A percentile compares a stretch with the other conserved stretches of the same genome.
These are phyloP conservation scores for Lepidocyrtinus sp. DNA, from an alignment of 2,888 invertebrate species.

Conservation along the genomic window DNA sequence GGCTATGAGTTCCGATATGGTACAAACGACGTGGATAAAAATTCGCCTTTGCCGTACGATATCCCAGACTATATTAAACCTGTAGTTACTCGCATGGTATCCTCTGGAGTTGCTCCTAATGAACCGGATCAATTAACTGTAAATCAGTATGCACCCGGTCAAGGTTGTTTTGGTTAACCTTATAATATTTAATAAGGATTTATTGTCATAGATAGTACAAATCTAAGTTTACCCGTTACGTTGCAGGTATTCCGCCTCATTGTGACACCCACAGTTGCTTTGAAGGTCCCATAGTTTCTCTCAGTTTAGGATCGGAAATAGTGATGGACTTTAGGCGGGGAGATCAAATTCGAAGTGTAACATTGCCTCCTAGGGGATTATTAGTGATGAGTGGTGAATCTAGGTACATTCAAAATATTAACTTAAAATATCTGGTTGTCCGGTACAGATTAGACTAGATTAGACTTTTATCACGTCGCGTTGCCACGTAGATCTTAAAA, in stretches of 20 bases:
- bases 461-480: too few species aligned
- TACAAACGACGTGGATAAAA: slow-evolving; percentile 86
- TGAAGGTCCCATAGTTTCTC: slow-evolving; percentile 87
- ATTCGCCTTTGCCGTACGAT: slow-evolving; percentile 78
- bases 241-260: slow-evolving; percentile 91
- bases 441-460: background rate
- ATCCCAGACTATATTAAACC: slow-evolving; percentile 82
- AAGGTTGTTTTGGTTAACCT: slow-evolving; percentile 76
- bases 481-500: background rate
- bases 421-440: background rate
- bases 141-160: slow-evolving; percentile 87
- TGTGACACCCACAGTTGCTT: slow-evolving; percentile 97
- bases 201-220: slow-evolving; percentile 50
- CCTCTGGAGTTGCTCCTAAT: slow-evolving; percentile 72
- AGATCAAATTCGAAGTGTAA: slow-evolving; percentile 76
- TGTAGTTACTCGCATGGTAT: slow-evolving; percentile 77
- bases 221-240: too few species aligned
- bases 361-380: slow-evolving; percentile 82
- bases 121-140: slow-evolving; percentile 88
- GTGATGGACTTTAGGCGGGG: slow-evolving; percentile 91
- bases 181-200: background rate
- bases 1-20: slow-evolving; percentile 94
- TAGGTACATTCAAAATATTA: slow-evolving; percentile 74
- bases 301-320: slow-evolving; percentile 86
- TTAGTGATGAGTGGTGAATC: slow-evolving; percentile 86